Percentiles rank a stretch among this genome's conserved stretches.
Conservation (phyloP, 2,797 vertebrate species). For the Poecilia velifera region DNA sequence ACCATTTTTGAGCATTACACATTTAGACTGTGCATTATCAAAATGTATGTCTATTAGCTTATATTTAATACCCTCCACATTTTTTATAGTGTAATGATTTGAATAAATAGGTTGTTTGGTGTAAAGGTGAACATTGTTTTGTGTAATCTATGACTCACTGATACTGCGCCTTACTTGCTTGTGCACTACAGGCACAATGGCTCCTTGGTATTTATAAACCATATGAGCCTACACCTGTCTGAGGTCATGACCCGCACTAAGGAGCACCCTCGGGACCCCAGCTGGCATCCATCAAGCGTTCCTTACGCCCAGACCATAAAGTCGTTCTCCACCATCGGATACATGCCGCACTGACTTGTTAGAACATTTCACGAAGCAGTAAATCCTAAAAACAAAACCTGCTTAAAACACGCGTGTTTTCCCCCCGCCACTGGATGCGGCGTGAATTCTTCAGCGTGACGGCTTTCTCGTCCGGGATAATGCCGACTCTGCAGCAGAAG, state of each 20-base stretch:
- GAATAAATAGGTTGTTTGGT: constrained; percentile 12
- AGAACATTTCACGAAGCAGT: constrained; percentile 1
- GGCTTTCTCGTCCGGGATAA: constrained; percentile 37
- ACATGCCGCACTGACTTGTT: neutral
- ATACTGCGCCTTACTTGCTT: constrained; percentile 46
- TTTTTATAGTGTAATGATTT: constrained; percentile 1
- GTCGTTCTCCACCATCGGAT: neutral
- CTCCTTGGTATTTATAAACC: constrained; percentile 62
- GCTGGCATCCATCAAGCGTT: constrained; percentile 36
- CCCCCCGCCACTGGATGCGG: no score
- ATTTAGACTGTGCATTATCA: neutral
- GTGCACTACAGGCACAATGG: constrained; percentile 44
- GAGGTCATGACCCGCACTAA: constrained; percentile 74
- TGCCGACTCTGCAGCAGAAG: constrained; percentile 73
- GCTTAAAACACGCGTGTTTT: constrained; percentile 6
- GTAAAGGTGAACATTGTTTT: constrained; percentile 28
- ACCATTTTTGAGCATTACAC: neutral
- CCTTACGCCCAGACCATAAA: neutral
- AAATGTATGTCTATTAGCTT: neutral
- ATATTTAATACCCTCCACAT: neutral
- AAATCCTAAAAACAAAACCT: constrained; percentile 3
- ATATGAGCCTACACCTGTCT: constrained; percentile 77
- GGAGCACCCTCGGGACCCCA: constrained; percentile 49
- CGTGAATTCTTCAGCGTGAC: constrained; percentile 17
- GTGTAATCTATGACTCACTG: constrained; percentile 51